Percentiles rank a stretch among this genome's conserved stretches.
Conservation (phyloP, 2,113 vertebrate species). For the Circaetus gallicus region DNA sequence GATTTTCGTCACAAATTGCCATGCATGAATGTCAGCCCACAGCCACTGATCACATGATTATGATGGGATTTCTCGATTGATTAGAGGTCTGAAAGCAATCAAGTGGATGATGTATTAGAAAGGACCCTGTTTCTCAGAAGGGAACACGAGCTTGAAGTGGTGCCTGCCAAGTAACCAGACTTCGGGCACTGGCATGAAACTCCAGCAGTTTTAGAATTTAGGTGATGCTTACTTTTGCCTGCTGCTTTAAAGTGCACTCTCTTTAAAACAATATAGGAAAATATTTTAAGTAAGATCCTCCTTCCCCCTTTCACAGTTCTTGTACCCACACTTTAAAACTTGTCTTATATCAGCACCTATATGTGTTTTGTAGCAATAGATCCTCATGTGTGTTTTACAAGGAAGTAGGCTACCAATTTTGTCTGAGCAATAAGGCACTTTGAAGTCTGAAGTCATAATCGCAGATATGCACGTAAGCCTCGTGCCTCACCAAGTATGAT, state of each 20-base stretch:
- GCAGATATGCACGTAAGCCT: conserved; percentile 37
- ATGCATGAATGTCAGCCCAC: neutral
- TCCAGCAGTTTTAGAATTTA: neutral
- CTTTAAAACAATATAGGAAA: neutral
- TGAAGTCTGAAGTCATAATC: conserved; percentile 48
- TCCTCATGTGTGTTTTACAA: conserved; percentile 20
- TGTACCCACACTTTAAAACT: neutral
- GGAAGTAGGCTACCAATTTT: conserved; percentile 52
- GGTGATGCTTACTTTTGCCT: neutral
- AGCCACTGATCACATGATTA: neutral
- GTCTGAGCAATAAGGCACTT: conserved; percentile 60
- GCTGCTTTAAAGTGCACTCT: neutral
- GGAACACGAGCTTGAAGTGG: neutral
- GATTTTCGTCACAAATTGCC: neutral
- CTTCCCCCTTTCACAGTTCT: neutral
- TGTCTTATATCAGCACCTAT: neutral
- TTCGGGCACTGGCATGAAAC: neutral
- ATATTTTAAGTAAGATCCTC: neutral
- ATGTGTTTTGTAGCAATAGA: neutral
- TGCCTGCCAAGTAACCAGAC: neutral
- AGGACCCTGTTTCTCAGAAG: neutral
- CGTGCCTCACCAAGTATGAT: conserved; percentile 55
- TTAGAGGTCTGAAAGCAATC: neutral
- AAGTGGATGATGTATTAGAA: neutral
- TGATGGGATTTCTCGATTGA: neutral